A percentile compares a stretch with the other conserved stretches of the same genome.
Evolutionary conservation across 2,113 vertebrate species (phyloP).

Genomic region (Pelecanoides urinatrix): DNA sequence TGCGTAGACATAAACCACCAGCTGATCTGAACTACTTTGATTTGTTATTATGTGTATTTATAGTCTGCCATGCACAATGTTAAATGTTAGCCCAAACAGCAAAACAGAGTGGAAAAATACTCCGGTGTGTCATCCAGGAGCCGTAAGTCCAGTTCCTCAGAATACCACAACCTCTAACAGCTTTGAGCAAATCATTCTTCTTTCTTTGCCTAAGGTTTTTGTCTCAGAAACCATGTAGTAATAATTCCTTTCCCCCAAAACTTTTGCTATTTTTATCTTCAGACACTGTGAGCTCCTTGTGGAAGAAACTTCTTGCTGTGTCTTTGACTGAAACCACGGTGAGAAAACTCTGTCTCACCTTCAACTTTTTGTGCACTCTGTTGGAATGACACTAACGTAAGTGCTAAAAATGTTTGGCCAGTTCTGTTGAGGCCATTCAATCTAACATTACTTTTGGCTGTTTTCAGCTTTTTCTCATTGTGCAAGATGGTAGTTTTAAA

Average conservation of each 20-base stretch:
- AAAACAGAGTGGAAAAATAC: not conserved
- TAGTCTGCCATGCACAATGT: not conserved
- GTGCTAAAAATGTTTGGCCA: not conserved
- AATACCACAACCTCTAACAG: not conserved
- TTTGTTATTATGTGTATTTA: not conserved
- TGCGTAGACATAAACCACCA: not conserved
- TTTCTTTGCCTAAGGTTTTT: not conserved
- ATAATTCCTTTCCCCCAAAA: not conserved
- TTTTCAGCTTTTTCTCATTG: not conserved
- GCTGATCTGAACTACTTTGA: not conserved
- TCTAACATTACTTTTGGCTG: not conserved
- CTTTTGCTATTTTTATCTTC: not conserved
- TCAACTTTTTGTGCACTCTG: not conserved
- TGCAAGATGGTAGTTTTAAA: not conserved
- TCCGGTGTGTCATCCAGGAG: fast-evolving
- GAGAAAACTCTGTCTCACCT: not conserved
- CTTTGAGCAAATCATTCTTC: not conserved
- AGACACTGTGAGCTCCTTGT: not conserved
- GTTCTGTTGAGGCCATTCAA: not conserved
- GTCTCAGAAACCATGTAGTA: not conserved
- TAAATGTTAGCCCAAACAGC: not conserved
- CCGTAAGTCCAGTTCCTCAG: not conserved
- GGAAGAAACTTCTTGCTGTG: not conserved
- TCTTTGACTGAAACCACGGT: not conserved
- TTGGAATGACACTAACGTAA: not conserved